Base-by-base conservation (phyloP, 2,113 vertebrate genomes). In the Paratilapia polleni region DNA sequence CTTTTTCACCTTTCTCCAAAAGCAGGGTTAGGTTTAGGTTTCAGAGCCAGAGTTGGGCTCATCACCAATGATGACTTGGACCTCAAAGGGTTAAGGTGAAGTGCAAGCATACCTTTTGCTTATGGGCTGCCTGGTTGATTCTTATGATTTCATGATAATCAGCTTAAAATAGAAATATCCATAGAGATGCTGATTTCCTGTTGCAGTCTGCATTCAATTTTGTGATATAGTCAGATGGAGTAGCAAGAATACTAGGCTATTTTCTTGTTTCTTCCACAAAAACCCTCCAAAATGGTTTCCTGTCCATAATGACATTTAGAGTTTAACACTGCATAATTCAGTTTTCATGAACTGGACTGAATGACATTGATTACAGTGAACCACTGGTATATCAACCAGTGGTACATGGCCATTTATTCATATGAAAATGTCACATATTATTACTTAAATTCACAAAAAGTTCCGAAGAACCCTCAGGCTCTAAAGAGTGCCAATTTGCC, bases 341-440 rank as follows among this genome's bases (percentile, higher is more conserved):
- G 17, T 86, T 76, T 86, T 43, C 19, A 64, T 14, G 62, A 83
- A 73, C 22, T 64, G 19, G 52, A 60, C 52, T 78, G 52, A 88
- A 81, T 84, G 62, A 54, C 43, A 47, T 6, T 88, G 83, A 81
- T 89, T 84, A 84, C 12, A 81, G 61, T 26, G 49, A 86, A 83
- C 64, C 26, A 15, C 24, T 66, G 49, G 78, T 49, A 81, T 57
- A 87, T 87, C 57, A 88, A 49, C 81, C 58, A 28, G 57, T 52
- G 19, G 80, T 84, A 78, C 57, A 52, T 10, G 79, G 66, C 26
- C 83, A 87, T 89, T 90, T 92, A 87, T 83, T 91, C 74, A 85
- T 43, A 84, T 49, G 57, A 82, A 90, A 83, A 85, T 90, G 91
- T 91, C 92, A 89, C 80, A 90, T 68, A 80, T 86, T 89, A 88